phyloP scores from a whole-genome alignment of 1,140 invertebrate species.

The Oedothorax gibbosus region DNA sequence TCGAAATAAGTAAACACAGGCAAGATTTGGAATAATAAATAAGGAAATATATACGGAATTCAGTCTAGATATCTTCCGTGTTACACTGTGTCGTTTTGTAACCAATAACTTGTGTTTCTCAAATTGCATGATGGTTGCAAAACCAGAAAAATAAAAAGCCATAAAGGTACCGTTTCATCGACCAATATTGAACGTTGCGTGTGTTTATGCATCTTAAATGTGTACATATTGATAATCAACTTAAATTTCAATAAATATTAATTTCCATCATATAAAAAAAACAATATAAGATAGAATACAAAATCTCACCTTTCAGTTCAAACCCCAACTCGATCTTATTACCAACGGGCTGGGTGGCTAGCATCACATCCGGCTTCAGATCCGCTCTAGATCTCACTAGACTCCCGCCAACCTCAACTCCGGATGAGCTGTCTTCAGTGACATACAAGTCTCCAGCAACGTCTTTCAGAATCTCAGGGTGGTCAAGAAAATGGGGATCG shows the following conservation, averaged over 20 bases:
- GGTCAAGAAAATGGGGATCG: constrained; percentile 11
- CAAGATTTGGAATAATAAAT: too few relatives aligned
- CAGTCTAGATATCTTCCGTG: too few relatives aligned
- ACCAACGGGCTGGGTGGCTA: neutral
- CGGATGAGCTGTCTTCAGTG: neutral
- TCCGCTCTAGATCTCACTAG: neutral
- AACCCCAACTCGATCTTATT: constrained; percentile 54
- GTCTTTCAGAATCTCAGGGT: constrained; percentile 15
- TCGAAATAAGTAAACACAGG: too few relatives aligned
- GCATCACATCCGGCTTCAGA: neutral
- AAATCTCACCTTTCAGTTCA: constrained; percentile 44
- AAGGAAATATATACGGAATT: too few relatives aligned
- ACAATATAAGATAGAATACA: neutral
- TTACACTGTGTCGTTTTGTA: too few relatives aligned
- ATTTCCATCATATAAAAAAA: too few relatives aligned
- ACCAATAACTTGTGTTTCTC: too few relatives aligned
- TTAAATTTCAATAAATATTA: too few relatives aligned
- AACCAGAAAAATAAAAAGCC: too few relatives aligned
- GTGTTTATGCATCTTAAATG: neutral
- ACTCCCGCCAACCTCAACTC: constrained; percentile 1
- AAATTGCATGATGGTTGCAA: too few relatives aligned
- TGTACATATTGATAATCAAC: neutral
- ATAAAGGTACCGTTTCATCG: too few relatives aligned
- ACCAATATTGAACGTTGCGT: neutral
- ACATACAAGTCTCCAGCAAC: too few relatives aligned